Percentiles rank a stretch among this genome's conserved stretches.
phyloP scores from a whole-genome alignment of 1,140 invertebrate species.

The Pomacea maculata region DNA sequence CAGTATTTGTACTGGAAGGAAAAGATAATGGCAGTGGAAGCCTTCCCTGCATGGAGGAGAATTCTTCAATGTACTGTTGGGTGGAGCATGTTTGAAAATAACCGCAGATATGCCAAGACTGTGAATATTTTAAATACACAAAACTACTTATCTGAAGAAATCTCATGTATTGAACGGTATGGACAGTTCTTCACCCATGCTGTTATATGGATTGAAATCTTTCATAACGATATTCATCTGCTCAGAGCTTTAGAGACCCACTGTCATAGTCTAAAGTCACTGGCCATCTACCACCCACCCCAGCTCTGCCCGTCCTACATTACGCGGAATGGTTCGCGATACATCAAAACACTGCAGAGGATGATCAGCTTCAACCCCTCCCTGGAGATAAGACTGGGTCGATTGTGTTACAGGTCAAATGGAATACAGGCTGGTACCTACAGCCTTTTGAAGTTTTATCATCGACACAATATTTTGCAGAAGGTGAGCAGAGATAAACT shows the following conservation, averaged over 20 bases:
- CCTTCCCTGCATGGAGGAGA: slow-evolving; percentile 4
- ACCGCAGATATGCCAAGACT: slow-evolving; percentile 3
- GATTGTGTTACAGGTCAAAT: slow-evolving; percentile 15
- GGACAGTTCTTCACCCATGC: slow-evolving; percentile 14
- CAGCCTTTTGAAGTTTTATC: slow-evolving; percentile 11
- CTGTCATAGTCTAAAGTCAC: slow-evolving; percentile 6
- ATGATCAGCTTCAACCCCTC: not conserved
- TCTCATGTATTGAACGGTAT: slow-evolving; percentile 11
- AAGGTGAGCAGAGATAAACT: slow-evolving; percentile 4
- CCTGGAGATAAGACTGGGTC: not conserved
- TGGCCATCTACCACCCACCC: slow-evolving; percentile 15
- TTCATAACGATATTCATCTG: slow-evolving; percentile 2
- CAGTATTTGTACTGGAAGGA: too few relatives aligned
- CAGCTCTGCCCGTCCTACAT: slow-evolving; percentile 4
- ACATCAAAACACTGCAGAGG: slow-evolving; percentile 12
- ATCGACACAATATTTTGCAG: slow-evolving; percentile 1
- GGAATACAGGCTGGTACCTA: not conserved
- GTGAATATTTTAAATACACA: not conserved
- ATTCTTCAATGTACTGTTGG: slow-evolving; percentile 8
- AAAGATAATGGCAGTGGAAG: slow-evolving; percentile 4
- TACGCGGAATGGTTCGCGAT: not conserved
- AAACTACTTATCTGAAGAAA: slow-evolving; percentile 11
- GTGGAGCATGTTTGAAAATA: slow-evolving; percentile 17
- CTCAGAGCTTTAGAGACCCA: slow-evolving; percentile 9
- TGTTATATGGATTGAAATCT: slow-evolving; percentile 19